Evolutionary conservation across 1,140 invertebrate species (phyloP).

Genomic region (Uloborus diversus): DNA sequence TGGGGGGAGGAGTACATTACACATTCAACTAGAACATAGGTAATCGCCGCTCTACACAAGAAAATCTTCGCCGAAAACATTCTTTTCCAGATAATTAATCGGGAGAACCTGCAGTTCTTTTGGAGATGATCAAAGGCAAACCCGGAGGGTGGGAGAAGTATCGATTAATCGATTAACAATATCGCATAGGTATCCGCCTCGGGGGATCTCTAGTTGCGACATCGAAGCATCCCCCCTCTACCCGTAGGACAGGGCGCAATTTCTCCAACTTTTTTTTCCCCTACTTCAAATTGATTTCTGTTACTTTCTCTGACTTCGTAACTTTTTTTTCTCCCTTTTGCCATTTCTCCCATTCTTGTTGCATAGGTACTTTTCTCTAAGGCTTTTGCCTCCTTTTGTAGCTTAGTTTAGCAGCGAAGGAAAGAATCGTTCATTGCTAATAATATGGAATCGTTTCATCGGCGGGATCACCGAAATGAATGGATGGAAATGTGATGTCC

Average conservation of each 20-base stretch:
- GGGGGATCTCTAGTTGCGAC: not conserved
- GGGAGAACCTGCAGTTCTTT: slow-evolving; percentile 26
- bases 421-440: no score
- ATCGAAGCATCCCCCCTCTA: not conserved
- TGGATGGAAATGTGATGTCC: no score
- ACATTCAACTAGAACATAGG: no score
- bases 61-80: not conserved
- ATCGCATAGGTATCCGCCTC: slow-evolving; percentile 46
- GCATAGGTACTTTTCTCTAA: no score
- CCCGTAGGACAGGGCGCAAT: not conserved
- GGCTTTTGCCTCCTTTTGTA: no score
- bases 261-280: not conserved
- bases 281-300: slow-evolving; percentile 26
- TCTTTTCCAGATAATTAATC: slow-evolving; percentile 42
- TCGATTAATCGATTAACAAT: slow-evolving; percentile 54
- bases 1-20: no score
- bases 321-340: not conserved
- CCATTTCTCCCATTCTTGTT: no score
- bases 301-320: slow-evolving; percentile 12
- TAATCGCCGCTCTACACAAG: not conserved
- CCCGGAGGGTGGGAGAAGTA: not conserved
- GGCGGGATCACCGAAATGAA: no score
- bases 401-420: no score
- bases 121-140: slow-evolving; percentile 16
- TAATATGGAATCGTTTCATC: no score